Evolutionary conservation across 2,113 vertebrate species (phyloP).

Genomic region (Anguilla japonica): DNA sequence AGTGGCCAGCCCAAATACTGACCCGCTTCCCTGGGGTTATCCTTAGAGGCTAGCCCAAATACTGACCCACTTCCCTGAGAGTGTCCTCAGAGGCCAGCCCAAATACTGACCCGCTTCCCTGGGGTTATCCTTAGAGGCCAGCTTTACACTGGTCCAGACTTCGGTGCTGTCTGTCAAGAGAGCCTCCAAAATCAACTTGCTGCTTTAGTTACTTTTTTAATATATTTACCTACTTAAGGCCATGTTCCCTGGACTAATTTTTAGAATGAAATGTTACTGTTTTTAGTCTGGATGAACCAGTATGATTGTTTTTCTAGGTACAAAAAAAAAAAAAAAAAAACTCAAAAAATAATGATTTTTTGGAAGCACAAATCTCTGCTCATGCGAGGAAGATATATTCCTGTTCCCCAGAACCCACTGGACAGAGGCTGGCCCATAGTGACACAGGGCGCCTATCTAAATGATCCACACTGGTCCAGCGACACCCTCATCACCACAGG

Average conservation of each 20-base stretch:
- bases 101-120: background rate
- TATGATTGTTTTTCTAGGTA: background rate
- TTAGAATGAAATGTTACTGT: background rate
- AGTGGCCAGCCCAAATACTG: slow-evolving; percentile 72
- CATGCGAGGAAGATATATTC: background rate
- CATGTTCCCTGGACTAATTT: slow-evolving; percentile 5
- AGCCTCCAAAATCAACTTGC: background rate
- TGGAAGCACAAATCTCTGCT: too few relatives aligned
- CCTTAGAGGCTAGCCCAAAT: slow-evolving; percentile 52
- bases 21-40: background rate
- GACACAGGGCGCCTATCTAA: background rate
- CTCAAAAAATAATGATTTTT: too few relatives aligned
- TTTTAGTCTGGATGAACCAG: background rate
- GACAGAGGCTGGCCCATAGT: background rate
- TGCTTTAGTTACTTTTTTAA: background rate
- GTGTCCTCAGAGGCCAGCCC: too few relatives aligned
- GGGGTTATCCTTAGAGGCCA: background rate
- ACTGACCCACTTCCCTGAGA: slow-evolving; percentile 51
- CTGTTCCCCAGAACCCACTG: background rate
- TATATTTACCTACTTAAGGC: background rate
- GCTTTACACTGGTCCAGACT: background rate
- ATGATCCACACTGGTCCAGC: background rate
- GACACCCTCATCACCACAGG: background rate
- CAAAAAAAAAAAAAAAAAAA: too few relatives aligned
- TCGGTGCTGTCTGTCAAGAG: background rate